Evolutionary conservation across 2,888 invertebrate genomes (phyloP).

Genomic region (Noctua fimbriata): DNA sequence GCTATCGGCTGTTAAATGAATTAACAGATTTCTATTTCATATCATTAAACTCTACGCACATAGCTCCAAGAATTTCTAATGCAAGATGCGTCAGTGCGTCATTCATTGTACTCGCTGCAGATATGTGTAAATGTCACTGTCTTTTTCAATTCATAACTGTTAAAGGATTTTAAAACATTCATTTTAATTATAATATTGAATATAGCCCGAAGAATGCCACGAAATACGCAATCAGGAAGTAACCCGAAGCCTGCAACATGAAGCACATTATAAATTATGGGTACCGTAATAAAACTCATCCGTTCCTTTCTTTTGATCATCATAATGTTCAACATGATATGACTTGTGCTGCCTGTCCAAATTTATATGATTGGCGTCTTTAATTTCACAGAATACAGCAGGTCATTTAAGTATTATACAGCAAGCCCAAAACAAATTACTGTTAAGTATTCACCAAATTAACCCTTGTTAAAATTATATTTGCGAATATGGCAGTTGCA

Average conservation of each 20-base stretch:
- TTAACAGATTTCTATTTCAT: slow-evolving; percentile 50
- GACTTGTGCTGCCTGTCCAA: slow-evolving; percentile 17
- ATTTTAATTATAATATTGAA: not conserved
- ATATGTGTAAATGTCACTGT: slow-evolving; percentile 15
- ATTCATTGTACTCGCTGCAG: slow-evolving; percentile 26
- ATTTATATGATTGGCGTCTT: slow-evolving; percentile 30
- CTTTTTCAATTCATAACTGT: not conserved
- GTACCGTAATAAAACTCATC: slow-evolving; percentile 79
- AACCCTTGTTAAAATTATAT: slow-evolving; percentile 31
- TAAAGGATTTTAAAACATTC: not conserved
- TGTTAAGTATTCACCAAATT: slow-evolving; percentile 25
- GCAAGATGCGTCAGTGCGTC: slow-evolving; percentile 17
- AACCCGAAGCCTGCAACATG: slow-evolving; percentile 74
- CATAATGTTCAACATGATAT: slow-evolving; percentile 50
- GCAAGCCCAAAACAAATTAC: slow-evolving; percentile 19
- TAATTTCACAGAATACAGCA: slow-evolving; percentile 9
- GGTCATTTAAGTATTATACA: not conserved
- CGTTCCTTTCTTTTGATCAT: slow-evolving; percentile 80
- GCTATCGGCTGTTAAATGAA: slow-evolving; percentile 19
- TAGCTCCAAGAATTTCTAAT: slow-evolving; percentile 38
- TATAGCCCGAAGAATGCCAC: slow-evolving; percentile 51
- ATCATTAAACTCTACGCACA: slow-evolving; percentile 55
- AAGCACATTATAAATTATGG: slow-evolving; percentile 75
- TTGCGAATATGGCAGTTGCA: slow-evolving; percentile 48
- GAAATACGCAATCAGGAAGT: slow-evolving; percentile 76